Conservation (phyloP, 2,113 vertebrate species). For the Prolemur simus region DNA sequence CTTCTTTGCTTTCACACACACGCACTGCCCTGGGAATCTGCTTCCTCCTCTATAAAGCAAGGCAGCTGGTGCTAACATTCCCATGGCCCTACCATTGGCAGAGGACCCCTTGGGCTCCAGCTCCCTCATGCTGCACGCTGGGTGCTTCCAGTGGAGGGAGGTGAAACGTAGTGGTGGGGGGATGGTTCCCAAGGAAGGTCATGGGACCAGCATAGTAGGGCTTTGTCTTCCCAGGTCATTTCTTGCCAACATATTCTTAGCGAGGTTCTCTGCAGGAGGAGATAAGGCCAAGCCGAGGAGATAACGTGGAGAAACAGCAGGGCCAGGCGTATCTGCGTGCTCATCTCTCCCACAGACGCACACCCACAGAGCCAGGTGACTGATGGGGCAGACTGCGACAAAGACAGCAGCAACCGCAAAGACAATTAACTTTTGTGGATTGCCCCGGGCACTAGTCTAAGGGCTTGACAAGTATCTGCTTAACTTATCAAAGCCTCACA, state of each 20-base stretch:
- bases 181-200: background rate
- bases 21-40: background rate
- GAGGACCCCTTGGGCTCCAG: background rate
- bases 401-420: background rate
- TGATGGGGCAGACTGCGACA: too few relatives aligned
- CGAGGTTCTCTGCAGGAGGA: background rate
- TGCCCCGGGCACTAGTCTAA: background rate
- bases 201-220: background rate
- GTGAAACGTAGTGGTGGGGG: fast-evolving
- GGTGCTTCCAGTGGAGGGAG: background rate
- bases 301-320: background rate
- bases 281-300: background rate
- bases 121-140: background rate
- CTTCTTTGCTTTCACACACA: background rate
- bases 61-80: background rate
- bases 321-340: background rate
- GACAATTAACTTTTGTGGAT: background rate
- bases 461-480: background rate
- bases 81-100: background rate
- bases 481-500: background rate
- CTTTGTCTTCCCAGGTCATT: background rate
- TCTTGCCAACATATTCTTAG: background rate
- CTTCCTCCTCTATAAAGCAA: background rate
- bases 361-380: background rate
- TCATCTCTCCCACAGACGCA: background rate